Evolutionary conservation across 2,797 vertebrate species (phyloP), one percentile per base, ranked within the genome.

Genomic region (Xiphophorus birchmanni): DNA sequence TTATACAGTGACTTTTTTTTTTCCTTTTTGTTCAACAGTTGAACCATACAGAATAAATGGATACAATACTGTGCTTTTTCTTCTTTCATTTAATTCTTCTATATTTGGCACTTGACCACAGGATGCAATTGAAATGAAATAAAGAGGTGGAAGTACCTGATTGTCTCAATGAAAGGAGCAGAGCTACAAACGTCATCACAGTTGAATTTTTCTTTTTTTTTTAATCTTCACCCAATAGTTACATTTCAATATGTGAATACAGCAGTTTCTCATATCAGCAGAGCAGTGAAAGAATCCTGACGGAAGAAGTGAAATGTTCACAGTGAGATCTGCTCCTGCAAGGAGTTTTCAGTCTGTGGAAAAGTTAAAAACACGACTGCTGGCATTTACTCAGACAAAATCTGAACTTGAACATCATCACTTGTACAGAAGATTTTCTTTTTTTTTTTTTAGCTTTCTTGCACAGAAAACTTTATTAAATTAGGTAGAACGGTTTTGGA

Each of bases 101-200:
- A 91, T 81, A 95, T 97, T 97, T 97, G 97, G 97, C 96, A 97
- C 96, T 95, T 95, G 96, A 97, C 95, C 96, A 96, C 95, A 95
- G 91, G 87, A 92, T 92, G 94, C 95, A 95, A 94, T 83, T 89
- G 74, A 89, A 94, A 88, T 94, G 91, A 92, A 90, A 92, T 87
- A 87, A 80, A 87, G 87, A 86, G 84, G 86, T 87, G 74, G 48
- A 87, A 78, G 80, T 89, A 87, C 83, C 82, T 32, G 76, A 88
- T 87, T 72, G 10, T 76, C 72, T 80, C 74, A 50, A 60, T 85
- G 45, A 82, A 87, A 83, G 87, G 58, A 82, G 76, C 79, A 91
- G 37, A 81, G 82, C 13, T 78, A 58, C 26, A 58, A 81, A 42
- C 0, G 9, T 54, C 4, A 48, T 48, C 40, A 47, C 48, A 48